Evolutionary conservation across 2,888 invertebrate species (phyloP).

Genomic region (Anorthoa munda): DNA sequence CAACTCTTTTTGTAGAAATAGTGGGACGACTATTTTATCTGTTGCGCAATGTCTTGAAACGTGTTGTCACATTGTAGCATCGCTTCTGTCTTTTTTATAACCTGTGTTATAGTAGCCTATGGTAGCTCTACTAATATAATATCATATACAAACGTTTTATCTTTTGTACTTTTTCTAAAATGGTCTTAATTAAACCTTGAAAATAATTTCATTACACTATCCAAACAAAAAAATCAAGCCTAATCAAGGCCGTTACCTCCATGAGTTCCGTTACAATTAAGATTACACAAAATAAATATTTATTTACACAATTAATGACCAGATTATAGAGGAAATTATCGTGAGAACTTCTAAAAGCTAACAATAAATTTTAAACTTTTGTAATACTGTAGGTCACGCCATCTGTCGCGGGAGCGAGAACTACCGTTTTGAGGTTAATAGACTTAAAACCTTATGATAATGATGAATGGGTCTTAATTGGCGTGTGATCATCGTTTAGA

Average conservation of each 20-base stretch:
- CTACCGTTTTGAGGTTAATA: slow-evolving; percentile 53
- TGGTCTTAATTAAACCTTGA: not conserved
- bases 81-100: not conserved
- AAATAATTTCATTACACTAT: not conserved
- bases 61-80: no score
- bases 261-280: slow-evolving; percentile 46
- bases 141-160: not conserved
- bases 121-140: not conserved
- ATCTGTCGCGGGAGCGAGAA: slow-evolving; percentile 43
- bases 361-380: slow-evolving; percentile 58
- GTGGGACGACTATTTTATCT: no score
- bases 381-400: slow-evolving; percentile 54
- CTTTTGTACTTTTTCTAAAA: not conserved
- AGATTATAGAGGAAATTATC: slow-evolving; percentile 50
- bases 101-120: not conserved
- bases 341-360: slow-evolving; percentile 52
- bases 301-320: slow-evolving; percentile 49
- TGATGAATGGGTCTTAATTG: slow-evolving; percentile 58
- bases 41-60: no score
- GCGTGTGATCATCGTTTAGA: slow-evolving; percentile 34
- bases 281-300: slow-evolving; percentile 45
- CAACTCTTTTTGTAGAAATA: no score
- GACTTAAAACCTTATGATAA: slow-evolving; percentile 45
- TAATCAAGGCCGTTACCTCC: slow-evolving; percentile 43
- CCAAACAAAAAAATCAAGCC: not conserved